Base-by-base conservation (phyloP, 2,797 vertebrate genomes). In the Muscicapa striata region DNA sequence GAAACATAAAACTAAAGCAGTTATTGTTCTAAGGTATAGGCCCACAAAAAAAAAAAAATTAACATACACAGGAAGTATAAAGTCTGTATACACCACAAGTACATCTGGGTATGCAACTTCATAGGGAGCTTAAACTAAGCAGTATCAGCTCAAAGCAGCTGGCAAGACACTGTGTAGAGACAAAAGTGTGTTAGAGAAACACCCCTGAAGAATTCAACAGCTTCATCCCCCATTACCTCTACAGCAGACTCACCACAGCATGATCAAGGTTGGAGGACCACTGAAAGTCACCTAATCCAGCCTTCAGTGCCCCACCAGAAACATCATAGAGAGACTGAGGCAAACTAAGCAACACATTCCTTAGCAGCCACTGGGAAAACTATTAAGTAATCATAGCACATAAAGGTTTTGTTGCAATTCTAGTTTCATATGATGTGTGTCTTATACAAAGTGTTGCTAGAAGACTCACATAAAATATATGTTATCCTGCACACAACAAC, bases 381-480 rank as follows among this genome's bases (percentile, higher is more conserved):
- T 66, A 64, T 11, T 69, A 21, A 27, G 11, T 49, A 77, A 61
- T 41, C 30, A 32, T 0, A 69, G 55, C 13, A 58, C 11, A 29
- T 11, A 13, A 70, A 14, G 12, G 9, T 15, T 88, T 81, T 84
- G 26, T 26, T 48, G 43, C 27, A 84, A 43, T 78, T 88, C 43
- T 27, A 54, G 43, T 75, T 84, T 81, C 13, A 5, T 27, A 27
- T 9, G 34, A 41, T 15, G 15, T 38, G 11, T 49, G 24, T 51
- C 41, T 48, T 3, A 36, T 3, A 48, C 0, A 1, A 66, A 54
- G 18, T 11, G 5, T 46, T 48, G 27, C 19, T 58, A 51, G 24
- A 90, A 58, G 1, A 62, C 6, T 51, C 24, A 18, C 6, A 22
- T 23, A 61, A 1, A 0, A 73, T 5, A 0, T 11, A 57, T 7